Base-by-base conservation (phyloP, 92 coral and sea anemone genomes). In the Epizoanthus illoricatus region DNA sequence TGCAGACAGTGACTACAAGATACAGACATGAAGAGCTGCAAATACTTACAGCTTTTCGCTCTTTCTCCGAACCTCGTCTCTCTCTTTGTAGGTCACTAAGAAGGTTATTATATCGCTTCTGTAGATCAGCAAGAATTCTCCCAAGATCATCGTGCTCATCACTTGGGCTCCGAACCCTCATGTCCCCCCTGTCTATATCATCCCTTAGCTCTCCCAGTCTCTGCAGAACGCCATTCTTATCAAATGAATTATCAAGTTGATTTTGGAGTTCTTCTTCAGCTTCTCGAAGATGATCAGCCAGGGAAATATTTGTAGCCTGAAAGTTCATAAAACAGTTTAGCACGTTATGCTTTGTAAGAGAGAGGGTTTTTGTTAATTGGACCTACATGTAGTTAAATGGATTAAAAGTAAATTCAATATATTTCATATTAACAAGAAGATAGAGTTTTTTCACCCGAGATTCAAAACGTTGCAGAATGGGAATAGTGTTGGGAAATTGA, bases 71-170 rank as follows among this genome's bases (percentile, higher is more conserved):
- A 8, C 89, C 89, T 62, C 88, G 92, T 66, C 90, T 69, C 76
- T 96, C 98, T 43, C 86, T 85, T 21, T 96, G 92, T 76, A 96
- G 73, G 19, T 90, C 97, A 16, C 88, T 89, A 54, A 86, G 57
- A 56, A 96, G 66, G 58, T 94, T 92, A 21, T 90, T 73, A 81
- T 96, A 93, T 40, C 94, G 89, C 33, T 69, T 87, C 20, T 94
- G 99, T 2, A 96, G 89, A 4, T 87, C 92, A 56, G 89, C 96
- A 15, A 96, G 81, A 39, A 89, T 88, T 74, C 85, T 88, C 17
- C 95, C 99, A 71, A 96, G 86, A 4, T 94, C 98, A 65, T 96
- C 99, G 59, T 86, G 87, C 39, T 89, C 87, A 72, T 83, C 93
- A 20, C 75, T 24, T 13, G 98, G 98, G 63, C 85, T 85, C 65